Conservation (phyloP, 2,797 vertebrate genomes). For the Pampus argenteus region DNA sequence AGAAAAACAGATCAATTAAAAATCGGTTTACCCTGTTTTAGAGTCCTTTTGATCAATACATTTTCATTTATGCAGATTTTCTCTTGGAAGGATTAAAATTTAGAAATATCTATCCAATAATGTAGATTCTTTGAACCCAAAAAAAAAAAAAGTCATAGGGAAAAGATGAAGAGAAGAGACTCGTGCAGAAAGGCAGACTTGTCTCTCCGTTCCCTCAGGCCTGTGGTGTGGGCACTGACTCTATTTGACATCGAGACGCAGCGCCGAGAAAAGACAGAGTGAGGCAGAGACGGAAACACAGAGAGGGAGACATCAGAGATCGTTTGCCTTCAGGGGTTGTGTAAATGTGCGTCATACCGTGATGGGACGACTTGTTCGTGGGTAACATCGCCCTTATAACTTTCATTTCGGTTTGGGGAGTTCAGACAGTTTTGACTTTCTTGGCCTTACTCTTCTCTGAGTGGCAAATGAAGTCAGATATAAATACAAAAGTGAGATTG, state of each 20-base stretch:
- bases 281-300: constrained; percentile 72
- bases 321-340: constrained; percentile 72
- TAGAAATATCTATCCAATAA: constrained; percentile 30
- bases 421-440: constrained; percentile 67
- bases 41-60: constrained; percentile 23
- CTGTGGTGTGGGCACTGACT: constrained; percentile 79
- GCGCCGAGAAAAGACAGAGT: constrained; percentile 74
- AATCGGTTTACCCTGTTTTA: constrained; percentile 12
- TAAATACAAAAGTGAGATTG: constrained; percentile 55
- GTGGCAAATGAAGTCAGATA: constrained; percentile 46
- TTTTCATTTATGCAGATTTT: constrained; percentile 11
- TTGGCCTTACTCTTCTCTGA: constrained; percentile 44
- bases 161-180: constrained; percentile 68
- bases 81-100: constrained; percentile 15
- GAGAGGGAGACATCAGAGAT: constrained; percentile 74
- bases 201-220: constrained; percentile 78
- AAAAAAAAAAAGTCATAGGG: constrained; percentile 28
- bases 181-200: constrained; percentile 73
- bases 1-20: not conserved
- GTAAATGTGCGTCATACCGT: constrained; percentile 78
- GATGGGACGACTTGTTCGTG: constrained; percentile 74
- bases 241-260: constrained; percentile 80
- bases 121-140: constrained; percentile 28
- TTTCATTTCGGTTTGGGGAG: constrained; percentile 73
- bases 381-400: constrained; percentile 73